Evolutionary conservation across 1,140 invertebrate genomes (phyloP).

Genomic region (Procambarus virginalis): DNA sequence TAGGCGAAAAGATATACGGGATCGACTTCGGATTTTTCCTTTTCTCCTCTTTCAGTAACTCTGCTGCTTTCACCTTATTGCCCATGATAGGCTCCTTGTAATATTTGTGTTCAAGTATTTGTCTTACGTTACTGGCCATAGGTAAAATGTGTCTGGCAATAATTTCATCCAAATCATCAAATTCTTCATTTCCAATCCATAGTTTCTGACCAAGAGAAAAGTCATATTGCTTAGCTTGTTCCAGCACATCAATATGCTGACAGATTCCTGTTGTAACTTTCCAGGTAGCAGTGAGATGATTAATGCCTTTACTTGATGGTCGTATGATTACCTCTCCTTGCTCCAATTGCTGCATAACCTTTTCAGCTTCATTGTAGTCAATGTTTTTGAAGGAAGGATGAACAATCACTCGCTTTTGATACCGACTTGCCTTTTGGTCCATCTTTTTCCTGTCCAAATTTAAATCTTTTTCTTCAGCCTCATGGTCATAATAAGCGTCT

Average conservation of each 20-base stretch:
- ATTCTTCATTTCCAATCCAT: slow-evolving; percentile 91
- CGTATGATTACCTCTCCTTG: too few relatives aligned
- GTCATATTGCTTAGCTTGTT: slow-evolving; percentile 80
- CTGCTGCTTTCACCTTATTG: slow-evolving; percentile 87
- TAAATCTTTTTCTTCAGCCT: slow-evolving; percentile 86
- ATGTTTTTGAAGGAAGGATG: too few relatives aligned
- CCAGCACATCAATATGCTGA: slow-evolving; percentile 72
- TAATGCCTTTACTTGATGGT: too few relatives aligned
- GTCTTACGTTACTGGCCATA: slow-evolving; percentile 93
- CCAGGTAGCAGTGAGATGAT: too few relatives aligned
- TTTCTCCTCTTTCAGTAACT: slow-evolving; percentile 89
- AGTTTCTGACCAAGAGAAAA: slow-evolving; percentile 94
- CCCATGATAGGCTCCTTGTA: slow-evolving; percentile 71
- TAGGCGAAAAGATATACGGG: slow-evolving; percentile 88
- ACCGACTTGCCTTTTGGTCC: slow-evolving; percentile 78
- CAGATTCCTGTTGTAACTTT: too few relatives aligned
- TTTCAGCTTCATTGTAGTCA: too few relatives aligned
- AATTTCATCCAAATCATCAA: slow-evolving; percentile 99
- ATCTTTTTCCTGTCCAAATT: slow-evolving; percentile 87
- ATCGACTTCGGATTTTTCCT: slow-evolving; percentile 89
- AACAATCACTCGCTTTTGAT: too few relatives aligned
- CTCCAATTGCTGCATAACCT: too few relatives aligned
- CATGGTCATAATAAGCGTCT: slow-evolving; percentile 94
- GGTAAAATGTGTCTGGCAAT: slow-evolving; percentile 96
- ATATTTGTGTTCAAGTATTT: slow-evolving; percentile 89